Evolutionary conservation across 2,888 invertebrate genomes (phyloP), one percentile per base, ranked within the genome.

Genomic region (Drosophila macrothrix): DNA sequence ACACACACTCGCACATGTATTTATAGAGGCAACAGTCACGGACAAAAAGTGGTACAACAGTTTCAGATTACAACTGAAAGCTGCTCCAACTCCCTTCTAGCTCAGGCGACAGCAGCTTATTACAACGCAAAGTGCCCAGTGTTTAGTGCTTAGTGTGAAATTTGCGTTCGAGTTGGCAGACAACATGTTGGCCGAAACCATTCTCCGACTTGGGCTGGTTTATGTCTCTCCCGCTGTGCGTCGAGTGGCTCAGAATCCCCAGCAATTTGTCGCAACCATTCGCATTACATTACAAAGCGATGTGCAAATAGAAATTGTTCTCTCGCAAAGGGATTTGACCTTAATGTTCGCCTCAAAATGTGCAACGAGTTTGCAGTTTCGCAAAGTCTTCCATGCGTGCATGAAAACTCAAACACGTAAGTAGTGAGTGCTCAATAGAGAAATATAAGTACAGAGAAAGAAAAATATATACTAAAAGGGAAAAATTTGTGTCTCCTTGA

Each of bases 251-350:
- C 62, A 31, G 78, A 90, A 90, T 86, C 83, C 86, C 83, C 73
- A 85, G 80, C 88, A 90, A 86, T 86, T 86, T 90, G 86, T 86
- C 78, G 83, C 80, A 90, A 84, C 90, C 84, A 78, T 85, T 88
- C 90, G 83, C 83, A 86, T 86, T 86, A 88, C 86, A 86, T 87
- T 84, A 79, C 90, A 87, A 84, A 89, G 82, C 82, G 84, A 76
- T 79, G 90, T 78, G 88, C 88, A 84, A 84, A 84, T 89, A 83
- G 89, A 74, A 89, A 72, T 59, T 70, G 33, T 39, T 9, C 50
- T 33, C 71, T 68, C 52, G 54, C 78, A 73, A 78, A 81, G 87
- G 89, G 89, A 88, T 80, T 89, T 84, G 46, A 25, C 52, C 73
- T 70, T 78, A 86, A 88, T 83, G 73, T 70, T 62, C 31, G 66